Percentiles rank a stretch among this genome's conserved stretches.
These are phyloP conservation scores for Rousettus madagascariensis DNA, from an alignment of 2,797 vertebrate species.

Conservation along the genomic window DNA sequence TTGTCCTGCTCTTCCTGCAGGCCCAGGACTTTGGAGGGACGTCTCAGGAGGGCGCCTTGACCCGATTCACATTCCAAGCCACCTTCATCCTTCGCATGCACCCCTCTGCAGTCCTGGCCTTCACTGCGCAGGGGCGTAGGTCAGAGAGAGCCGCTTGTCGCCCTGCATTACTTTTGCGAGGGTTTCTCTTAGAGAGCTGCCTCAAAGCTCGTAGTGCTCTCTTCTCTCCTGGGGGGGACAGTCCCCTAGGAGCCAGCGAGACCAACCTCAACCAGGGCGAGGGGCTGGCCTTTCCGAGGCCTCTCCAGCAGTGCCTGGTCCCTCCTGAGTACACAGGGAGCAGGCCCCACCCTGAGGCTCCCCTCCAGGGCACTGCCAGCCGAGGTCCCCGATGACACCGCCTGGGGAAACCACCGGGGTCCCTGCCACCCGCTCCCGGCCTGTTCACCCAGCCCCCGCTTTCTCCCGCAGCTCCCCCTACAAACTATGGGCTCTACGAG, in stretches of 20 bases:
- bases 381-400: too few species aligned
- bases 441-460: neutral
- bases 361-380: neutral
- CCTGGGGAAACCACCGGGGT: neutral
- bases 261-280: accelerated
- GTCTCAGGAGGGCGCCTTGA: neutral
- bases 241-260: neutral
- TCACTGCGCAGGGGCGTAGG: neutral
- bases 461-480: conserved; percentile 84
- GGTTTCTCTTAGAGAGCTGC: neutral
- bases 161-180: neutral
- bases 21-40: neutral
- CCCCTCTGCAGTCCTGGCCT: neutral
- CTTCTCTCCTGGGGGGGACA: neutral
- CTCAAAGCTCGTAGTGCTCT: neutral
- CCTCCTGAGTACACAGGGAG: neutral
- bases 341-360: neutral
- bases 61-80: neutral
- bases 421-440: accelerated
- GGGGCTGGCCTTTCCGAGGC: neutral
- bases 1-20: neutral
- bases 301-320: accelerated
- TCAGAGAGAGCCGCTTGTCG: neutral
- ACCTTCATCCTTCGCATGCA: neutral
- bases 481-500: conserved; percentile 83